Evolutionary conservation across 2,888 invertebrate genomes (phyloP).

Genomic region (Callyntrura sp.): DNA sequence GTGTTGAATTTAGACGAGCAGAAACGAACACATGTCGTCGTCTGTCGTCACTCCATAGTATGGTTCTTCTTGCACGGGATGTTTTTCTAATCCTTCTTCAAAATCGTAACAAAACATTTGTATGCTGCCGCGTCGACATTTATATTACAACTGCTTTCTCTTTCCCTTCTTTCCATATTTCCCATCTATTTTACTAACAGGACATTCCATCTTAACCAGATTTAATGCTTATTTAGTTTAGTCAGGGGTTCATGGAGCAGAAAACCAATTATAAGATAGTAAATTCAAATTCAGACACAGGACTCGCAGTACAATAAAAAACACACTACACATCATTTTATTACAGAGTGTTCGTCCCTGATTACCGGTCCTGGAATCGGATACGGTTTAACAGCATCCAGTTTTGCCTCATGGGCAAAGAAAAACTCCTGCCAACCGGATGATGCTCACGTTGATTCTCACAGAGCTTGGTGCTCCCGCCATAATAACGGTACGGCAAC

Average conservation of each 20-base stretch:
- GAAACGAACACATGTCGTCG: neutral
- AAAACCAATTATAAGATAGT: conserved; percentile 18
- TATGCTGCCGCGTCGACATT: conserved; percentile 14
- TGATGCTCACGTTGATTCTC: conserved; percentile 86
- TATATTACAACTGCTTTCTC: conserved; percentile 32
- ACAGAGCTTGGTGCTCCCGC: conserved; percentile 87
- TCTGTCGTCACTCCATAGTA: no score
- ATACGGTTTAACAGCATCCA: conserved; percentile 85
- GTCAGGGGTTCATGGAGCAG: neutral
- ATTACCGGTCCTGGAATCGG: conserved; percentile 85
- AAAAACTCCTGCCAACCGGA: conserved; percentile 86
- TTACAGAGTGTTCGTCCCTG: conserved; percentile 86
- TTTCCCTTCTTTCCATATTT: neutral
- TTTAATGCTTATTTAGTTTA: conserved; percentile 46
- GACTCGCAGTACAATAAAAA: conserved; percentile 32
- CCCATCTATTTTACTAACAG: conserved; percentile 7
- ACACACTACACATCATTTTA: neutral
- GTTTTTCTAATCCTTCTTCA: neutral
- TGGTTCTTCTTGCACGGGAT: no score
- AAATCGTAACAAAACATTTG: conserved; percentile 12
- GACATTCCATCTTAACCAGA: neutral
- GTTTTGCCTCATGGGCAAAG: conserved; percentile 85
- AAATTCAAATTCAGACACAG: neutral
- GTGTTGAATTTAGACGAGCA: neutral
- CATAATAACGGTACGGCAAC: conserved; percentile 85